Percentiles rank a stretch among this genome's conserved stretches.
These are phyloP conservation scores for Sepiola atlantica DNA, from an alignment of 2,888 invertebrate species.

Conservation along the genomic window DNA sequence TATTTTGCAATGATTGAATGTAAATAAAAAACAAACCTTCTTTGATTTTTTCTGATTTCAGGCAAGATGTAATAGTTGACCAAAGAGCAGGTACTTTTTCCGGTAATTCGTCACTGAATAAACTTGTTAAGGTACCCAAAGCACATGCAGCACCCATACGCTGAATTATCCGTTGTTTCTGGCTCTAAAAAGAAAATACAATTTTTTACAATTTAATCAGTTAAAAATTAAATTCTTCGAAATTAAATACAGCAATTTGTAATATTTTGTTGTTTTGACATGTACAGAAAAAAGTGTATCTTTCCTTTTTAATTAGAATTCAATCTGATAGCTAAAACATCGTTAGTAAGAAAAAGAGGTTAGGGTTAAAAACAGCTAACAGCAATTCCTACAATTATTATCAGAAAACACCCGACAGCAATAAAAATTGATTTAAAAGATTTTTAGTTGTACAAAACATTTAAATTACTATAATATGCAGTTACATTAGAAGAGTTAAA, in stretches of 20 bases:
- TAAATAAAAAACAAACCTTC: neutral
- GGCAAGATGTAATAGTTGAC: neutral
- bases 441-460: too few relatives aligned
- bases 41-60: neutral
- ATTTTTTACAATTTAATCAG: neutral
- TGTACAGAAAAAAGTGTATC: neutral
- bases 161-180: neutral
- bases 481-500: too few relatives aligned
- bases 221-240: neutral
- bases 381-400: too few relatives aligned
- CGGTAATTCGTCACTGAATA: conserved; percentile 37
- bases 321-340: too few relatives aligned
- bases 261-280: neutral
- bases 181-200: neutral
- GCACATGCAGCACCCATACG: conserved; percentile 40
- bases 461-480: too few relatives aligned
- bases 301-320: too few relatives aligned
- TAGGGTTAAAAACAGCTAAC: too few relatives aligned
- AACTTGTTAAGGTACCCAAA: conserved; percentile 8
- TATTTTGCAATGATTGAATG: neutral
- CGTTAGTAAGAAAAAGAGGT: too few relatives aligned
- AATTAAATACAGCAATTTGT: neutral
- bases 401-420: too few relatives aligned
- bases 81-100: conserved; percentile 38
- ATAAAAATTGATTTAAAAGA: too few relatives aligned